phyloP scores from a whole-genome alignment of 2,888 invertebrate genomes.

The Temnothorax ravouxi region DNA sequence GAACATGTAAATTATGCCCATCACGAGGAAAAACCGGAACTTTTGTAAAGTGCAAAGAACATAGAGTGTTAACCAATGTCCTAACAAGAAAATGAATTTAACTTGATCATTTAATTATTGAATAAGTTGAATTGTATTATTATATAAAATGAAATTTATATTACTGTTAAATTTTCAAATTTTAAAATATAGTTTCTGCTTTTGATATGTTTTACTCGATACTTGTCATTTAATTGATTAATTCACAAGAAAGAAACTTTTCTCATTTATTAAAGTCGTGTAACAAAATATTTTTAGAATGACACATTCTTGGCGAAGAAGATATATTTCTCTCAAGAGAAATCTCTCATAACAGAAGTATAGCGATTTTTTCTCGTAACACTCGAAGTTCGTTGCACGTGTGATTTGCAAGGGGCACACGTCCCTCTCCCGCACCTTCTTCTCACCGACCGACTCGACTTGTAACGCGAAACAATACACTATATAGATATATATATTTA shows the following conservation, averaged over 20 bases:
- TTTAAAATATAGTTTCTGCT: neutral
- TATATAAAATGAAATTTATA: too few relatives aligned
- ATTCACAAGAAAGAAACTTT: neutral
- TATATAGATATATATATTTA: constrained; percentile 43
- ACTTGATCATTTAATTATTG: neutral
- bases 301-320: neutral
- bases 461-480: constrained; percentile 63
- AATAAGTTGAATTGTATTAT: neutral
- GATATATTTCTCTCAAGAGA: neutral
- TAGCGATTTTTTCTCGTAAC: neutral
- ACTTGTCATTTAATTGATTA: neutral
- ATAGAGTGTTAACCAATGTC: constrained; percentile 22
- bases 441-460: constrained; percentile 44
- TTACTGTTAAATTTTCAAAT: neutral
- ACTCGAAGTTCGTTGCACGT: constrained; percentile 40
- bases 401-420: constrained; percentile 11
- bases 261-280: neutral
- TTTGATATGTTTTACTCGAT: neutral
- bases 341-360: neutral
- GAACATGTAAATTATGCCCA: constrained; percentile 55
- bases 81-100: neutral
- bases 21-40: constrained; percentile 38
- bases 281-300: neutral
- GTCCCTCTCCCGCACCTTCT: constrained; percentile 6
- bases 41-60: constrained; percentile 61